Evolutionary conservation across 2,888 invertebrate genomes (phyloP).

Genomic region (Drosophila infuscata): DNA sequence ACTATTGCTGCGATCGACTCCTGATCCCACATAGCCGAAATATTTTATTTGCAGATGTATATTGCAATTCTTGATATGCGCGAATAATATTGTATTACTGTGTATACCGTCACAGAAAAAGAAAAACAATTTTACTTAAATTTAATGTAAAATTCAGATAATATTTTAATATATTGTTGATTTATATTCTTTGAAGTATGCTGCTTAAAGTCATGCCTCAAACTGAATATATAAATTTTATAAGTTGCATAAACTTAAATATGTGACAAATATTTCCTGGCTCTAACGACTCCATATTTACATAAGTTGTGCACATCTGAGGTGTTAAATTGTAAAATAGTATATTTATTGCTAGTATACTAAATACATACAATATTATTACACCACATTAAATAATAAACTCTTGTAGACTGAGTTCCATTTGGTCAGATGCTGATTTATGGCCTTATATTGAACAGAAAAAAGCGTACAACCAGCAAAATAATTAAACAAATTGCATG

Average conservation of each 20-base stretch:
- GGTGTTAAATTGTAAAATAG: too few species aligned
- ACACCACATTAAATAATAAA: not conserved
- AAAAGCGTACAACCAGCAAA: constrained; percentile 21
- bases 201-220: not conserved
- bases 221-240: not conserved
- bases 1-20: not conserved
- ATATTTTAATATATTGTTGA: not conserved
- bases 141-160: not conserved
- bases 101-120: too few species aligned
- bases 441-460: not conserved
- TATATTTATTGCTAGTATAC: too few species aligned
- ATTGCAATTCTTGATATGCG: not conserved
- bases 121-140: not conserved
- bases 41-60: not conserved
- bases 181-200: not conserved
- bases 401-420: not conserved
- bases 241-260: not conserved
- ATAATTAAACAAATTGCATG: constrained; percentile 45
- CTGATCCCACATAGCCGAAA: not conserved
- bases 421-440: not conserved
- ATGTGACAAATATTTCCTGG: not conserved
- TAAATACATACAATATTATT: not conserved
- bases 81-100: not conserved
- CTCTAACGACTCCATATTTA: not conserved
- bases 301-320: not conserved